Conservation (phyloP, 2,113 vertebrate species). For the Regulus satrapa region DNA sequence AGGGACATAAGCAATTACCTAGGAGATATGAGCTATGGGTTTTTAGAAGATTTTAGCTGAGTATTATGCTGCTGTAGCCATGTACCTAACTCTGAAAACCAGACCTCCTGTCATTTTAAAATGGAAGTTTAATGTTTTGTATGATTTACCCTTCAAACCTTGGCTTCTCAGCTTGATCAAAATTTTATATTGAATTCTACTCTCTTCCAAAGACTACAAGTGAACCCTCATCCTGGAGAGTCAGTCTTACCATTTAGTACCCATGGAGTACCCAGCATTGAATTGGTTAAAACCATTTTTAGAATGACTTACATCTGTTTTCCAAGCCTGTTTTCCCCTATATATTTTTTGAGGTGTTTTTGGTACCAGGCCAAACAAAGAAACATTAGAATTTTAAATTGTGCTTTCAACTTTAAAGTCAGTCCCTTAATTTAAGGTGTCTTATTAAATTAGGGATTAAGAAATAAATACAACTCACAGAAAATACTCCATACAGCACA, state of each 20-base stretch:
- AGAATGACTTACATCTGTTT: background rate
- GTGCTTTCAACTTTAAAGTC: background rate
- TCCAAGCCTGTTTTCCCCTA: background rate
- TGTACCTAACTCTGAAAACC: background rate
- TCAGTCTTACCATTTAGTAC: background rate
- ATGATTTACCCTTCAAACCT: background rate
- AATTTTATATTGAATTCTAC: background rate
- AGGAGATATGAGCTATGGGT: background rate
- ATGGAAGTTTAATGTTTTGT: background rate
- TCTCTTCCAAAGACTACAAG: background rate
- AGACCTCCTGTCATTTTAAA: background rate
- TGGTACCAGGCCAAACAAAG: background rate
- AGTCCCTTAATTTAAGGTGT: background rate
- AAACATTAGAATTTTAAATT: background rate
- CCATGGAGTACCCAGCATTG: background rate
- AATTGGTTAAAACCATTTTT: background rate
- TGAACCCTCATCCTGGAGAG: background rate
- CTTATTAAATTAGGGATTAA: background rate
- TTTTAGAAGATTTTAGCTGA: background rate
- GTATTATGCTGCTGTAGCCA: background rate
- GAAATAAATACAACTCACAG: background rate
- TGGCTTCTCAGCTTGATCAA: background rate
- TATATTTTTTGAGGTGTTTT: fast-evolving
- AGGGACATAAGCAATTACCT: background rate
- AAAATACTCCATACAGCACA: background rate